A percentile compares a stretch with the other conserved stretches of the same genome.
These are phyloP conservation scores for Nibea coibor DNA, from an alignment of 2,113 vertebrate species.

Conservation along the genomic window DNA sequence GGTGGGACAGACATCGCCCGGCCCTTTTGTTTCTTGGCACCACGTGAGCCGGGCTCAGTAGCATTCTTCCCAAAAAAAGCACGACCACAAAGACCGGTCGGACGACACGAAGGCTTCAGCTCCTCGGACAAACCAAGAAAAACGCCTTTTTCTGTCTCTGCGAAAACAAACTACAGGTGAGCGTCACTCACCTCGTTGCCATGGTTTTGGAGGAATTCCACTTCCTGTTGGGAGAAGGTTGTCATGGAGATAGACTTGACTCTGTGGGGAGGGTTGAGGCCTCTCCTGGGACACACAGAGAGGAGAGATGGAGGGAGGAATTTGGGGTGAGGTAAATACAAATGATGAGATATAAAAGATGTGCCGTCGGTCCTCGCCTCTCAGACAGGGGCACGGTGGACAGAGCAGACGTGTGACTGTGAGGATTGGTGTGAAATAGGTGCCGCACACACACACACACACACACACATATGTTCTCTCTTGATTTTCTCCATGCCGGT, in stretches of 20 bases:
- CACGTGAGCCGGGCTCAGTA: background rate
- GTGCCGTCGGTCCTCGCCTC: conserved; percentile 1
- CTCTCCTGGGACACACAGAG: conserved; percentile 84
- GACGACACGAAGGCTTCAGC: background rate
- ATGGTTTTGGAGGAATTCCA: conserved; percentile 91
- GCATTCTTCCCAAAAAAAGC: conserved; percentile 22
- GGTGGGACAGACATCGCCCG: conserved; percentile 31
- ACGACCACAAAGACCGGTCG: conserved; percentile 37
- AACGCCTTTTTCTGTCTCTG: background rate
- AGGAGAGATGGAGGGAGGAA: conserved; percentile 45
- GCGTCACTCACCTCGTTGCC: conserved; percentile 90
- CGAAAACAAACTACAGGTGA: background rate
- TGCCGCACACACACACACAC: conserved; percentile 20
- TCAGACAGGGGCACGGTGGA: conserved; percentile 7
- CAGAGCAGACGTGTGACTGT: conserved; percentile 43
- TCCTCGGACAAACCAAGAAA: background rate
- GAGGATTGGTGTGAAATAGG: conserved; percentile 42
- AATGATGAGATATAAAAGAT: background rate
- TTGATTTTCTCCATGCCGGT: conserved; percentile 55
- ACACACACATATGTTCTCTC: conserved; percentile 6
- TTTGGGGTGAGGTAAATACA: conserved; percentile 1
- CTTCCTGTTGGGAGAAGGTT: conserved; percentile 93
- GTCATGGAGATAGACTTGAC: conserved; percentile 97
- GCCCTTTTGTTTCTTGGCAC: conserved; percentile 52
- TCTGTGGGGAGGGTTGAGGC: conserved; percentile 92